Base-by-base conservation (phyloP, 2,888 invertebrate genomes). In the Opisthograptis luteolata region DNA sequence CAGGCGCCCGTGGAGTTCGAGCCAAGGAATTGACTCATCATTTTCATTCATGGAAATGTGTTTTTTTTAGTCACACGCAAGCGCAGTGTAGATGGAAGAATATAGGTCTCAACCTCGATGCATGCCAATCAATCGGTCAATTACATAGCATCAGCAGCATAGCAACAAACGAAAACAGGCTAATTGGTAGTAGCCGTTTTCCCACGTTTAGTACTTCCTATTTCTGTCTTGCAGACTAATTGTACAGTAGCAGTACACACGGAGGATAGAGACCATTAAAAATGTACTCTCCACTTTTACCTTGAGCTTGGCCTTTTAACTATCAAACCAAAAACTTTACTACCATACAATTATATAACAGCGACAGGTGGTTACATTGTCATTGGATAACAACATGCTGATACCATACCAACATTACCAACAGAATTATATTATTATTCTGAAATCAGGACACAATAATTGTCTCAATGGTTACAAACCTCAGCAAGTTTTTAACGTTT, bases 1-100 rank as follows among this genome's bases (percentile, higher is more conserved):
- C 63, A 70, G 62, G 47, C 61, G 65, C 61, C 61, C 30, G 55
- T 36, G 43, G 34, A 41, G 69, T 61, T 62, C 61, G 69, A 66
- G 84, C 84, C 85, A 85, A 87, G 70, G 56, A 45, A 64, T 64
- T 86, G 81, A 86, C 66, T 84, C 83, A 84, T 74, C 67, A 69
- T 71, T 73, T 81, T 81, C 84, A 84, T 86, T 85, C 81, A 87
- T 62, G 62, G 70, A 70, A 76, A 71, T 4, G 8, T 59, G 55
- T 62, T 52, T 58, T 66, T 55, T 65, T 67, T 48, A 58, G 53
- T 59, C 56, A 49, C 56, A 41, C 54, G 44, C 46, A 41, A 42
- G 40, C 48, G 58, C 57, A 54, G 53, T 58, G 48, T 32, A 37
- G 25, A 37, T 45, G 58, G 19, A 48, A 37, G 30, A 48, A 50